These are phyloP conservation scores for Palythoa heliodiscus DNA, from an alignment of 92 coral and sea anemone species.

Conservation along the genomic window DNA sequence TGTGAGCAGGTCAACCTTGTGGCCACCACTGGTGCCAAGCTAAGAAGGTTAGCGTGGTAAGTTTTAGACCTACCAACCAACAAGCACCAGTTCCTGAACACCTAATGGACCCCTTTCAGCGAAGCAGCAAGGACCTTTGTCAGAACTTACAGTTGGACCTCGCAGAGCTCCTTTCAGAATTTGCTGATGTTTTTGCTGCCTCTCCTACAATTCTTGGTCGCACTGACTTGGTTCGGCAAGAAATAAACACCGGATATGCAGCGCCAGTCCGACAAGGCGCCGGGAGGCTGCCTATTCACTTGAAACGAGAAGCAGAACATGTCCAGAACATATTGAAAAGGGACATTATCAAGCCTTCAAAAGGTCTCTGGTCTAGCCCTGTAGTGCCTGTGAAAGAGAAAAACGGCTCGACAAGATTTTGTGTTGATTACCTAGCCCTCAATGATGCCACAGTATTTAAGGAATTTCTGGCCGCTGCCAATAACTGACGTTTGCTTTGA, in stretches of 20 bases:
- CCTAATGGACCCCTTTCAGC: slow-evolving; percentile 34
- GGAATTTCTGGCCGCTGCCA: slow-evolving; percentile 49
- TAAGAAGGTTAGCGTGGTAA: slow-evolving; percentile 23
- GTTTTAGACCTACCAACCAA: slow-evolving; percentile 24
- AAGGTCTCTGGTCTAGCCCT: slow-evolving; percentile 50
- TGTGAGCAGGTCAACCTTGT: slow-evolving; percentile 51
- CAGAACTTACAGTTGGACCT: no score
- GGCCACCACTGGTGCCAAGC: background rate
- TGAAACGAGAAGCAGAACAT: slow-evolving; percentile 44
- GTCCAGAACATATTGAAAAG: slow-evolving; percentile 51
- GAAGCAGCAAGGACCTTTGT: no score
- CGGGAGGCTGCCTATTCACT: slow-evolving; percentile 35
- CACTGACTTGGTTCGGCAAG: no score
- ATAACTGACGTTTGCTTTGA: slow-evolving; percentile 53
- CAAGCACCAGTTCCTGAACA: slow-evolving; percentile 23
- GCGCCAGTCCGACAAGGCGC: slow-evolving; percentile 48
- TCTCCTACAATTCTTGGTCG: no score
- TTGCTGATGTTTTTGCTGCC: no score
- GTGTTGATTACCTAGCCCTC: slow-evolving; percentile 42
- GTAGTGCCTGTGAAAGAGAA: slow-evolving; percentile 33
- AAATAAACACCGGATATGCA: no score
- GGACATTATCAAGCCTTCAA: slow-evolving; percentile 27
- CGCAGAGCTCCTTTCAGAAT: no score
- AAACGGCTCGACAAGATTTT: slow-evolving; percentile 40
- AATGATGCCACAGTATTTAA: slow-evolving; percentile 40